Base-by-base conservation (phyloP, 1,140 invertebrate genomes). In the Metopolophium dirhodum region DNA sequence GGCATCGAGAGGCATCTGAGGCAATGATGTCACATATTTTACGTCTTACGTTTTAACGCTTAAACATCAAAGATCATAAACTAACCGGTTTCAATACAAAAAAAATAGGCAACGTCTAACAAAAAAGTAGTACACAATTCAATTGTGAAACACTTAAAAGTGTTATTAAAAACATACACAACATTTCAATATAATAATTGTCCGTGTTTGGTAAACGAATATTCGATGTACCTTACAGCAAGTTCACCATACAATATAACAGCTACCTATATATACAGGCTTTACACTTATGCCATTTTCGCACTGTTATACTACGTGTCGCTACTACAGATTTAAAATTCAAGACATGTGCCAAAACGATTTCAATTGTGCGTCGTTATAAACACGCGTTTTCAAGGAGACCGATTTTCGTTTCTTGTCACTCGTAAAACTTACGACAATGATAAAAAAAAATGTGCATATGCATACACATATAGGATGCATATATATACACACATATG, bases 341-440 rank as follows among this genome's bases (percentile, higher is more conserved):
- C 61, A n/a, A 77, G n/a, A n/a, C 30, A 77, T n/a, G 61, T 77
- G n/a, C 61, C 61, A 77, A 77, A 77, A 77, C 61, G 61, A 77
- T 77, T 77, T 77, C 61, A 77, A 77, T 77, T 18, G 61, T 77
- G 1, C 14, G 61, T n/a, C 61, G 61, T 77, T 77, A 77, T 77
- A 77, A 77, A 77, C 61, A 77, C 30, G 14, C 61, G n/a, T 77
- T 77, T 77, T 77, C 30, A 1, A 77, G n/a, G 61, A 77, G n/a
- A 77, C 61, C 61, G 61, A 77, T 77, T 77, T 77, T 77, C 4
- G 61, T 77, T n/a, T 77, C 61, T 77, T n/a, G 61, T n/a, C 61
- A 77, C n/a, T 77, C n/a, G 61, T 77, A 77, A 68, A 77, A n/a
- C 14, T n/a, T 77, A 77, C 14, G 30, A 77, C 61, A 77, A 20